These are phyloP conservation scores for Periophthalmodon schlosseri DNA, from an alignment of 2,113 vertebrate species.

Conservation along the genomic window DNA sequence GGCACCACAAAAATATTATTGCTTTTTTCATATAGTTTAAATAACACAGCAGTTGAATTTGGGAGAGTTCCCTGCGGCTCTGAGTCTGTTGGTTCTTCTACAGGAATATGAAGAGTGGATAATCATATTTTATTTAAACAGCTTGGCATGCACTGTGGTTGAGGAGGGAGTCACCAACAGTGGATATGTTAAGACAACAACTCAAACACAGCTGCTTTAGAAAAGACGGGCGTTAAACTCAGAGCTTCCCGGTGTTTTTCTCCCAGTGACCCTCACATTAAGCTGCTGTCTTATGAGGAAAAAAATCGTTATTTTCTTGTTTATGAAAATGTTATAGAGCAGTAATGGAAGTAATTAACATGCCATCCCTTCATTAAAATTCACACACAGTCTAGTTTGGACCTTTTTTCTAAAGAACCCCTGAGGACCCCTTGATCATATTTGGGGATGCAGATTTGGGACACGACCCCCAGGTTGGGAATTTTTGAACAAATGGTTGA, in stretches of 20 bases:
- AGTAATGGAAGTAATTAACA: too few relatives aligned
- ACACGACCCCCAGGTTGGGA: too few relatives aligned
- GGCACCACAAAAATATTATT: neutral
- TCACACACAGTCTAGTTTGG: too few relatives aligned
- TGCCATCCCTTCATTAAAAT: too few relatives aligned
- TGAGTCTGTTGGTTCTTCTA: neutral
- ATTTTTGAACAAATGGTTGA: too few relatives aligned
- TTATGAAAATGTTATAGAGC: too few relatives aligned
- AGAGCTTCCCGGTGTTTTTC: neutral
- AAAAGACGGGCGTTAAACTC: neutral
- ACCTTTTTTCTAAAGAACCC: too few relatives aligned
- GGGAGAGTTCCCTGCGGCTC: constrained; percentile 1
- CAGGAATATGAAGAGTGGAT: constrained; percentile 1
- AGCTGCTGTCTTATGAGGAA: too few relatives aligned
- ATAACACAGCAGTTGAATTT: constrained; percentile 2
- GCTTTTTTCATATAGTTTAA: constrained; percentile 7
- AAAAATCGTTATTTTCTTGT: too few relatives aligned
- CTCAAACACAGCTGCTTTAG: neutral
- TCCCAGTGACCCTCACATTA: too few relatives aligned
- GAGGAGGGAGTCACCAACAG: neutral
- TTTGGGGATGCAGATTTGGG: too few relatives aligned
- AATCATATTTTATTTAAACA: neutral
- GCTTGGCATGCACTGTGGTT: constrained; percentile 1
- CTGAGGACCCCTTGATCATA: too few relatives aligned
- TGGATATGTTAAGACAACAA: neutral